Evolutionary conservation across 2,888 invertebrate genomes (phyloP).

Genomic region (Silvanus unidentatus): DNA sequence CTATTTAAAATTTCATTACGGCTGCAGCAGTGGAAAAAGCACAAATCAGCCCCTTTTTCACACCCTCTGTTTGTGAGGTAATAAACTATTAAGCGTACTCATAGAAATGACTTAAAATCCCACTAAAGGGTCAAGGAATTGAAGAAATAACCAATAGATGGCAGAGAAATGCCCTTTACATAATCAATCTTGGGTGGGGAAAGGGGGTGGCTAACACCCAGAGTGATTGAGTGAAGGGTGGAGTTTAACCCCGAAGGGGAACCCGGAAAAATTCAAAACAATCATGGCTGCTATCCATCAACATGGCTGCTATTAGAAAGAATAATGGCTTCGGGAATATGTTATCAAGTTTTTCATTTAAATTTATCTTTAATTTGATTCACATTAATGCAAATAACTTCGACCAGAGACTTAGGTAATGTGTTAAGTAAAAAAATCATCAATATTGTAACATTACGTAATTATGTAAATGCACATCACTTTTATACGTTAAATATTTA

Average conservation of each 20-base stretch:
- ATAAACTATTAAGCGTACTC: slow-evolving; percentile 42
- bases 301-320: slow-evolving; percentile 47
- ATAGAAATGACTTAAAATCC: neutral
- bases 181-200: slow-evolving; percentile 34
- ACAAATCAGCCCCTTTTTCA: no score
- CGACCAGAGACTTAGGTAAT: no score
- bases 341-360: slow-evolving; percentile 8
- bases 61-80: slow-evolving; percentile 44
- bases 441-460: no score
- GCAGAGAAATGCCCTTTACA: slow-evolving; percentile 39
- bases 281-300: slow-evolving; percentile 58
- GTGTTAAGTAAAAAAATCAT: no score
- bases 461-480: no score
- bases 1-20: no score
- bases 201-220: slow-evolving; percentile 39
- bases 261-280: slow-evolving; percentile 46
- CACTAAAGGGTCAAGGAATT: slow-evolving; percentile 42
- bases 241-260: slow-evolving; percentile 46
- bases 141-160: slow-evolving; percentile 46
- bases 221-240: slow-evolving; percentile 57
- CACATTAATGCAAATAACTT: slow-evolving; percentile 2
- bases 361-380: slow-evolving; percentile 3
- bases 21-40: no score
- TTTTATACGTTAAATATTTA: no score
- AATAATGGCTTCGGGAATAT: slow-evolving; percentile 28